Evolutionary conservation across 30 jellyfish, hydroid and myxozoan species (phyloP).

Genomic region (Aurelia sp.): DNA sequence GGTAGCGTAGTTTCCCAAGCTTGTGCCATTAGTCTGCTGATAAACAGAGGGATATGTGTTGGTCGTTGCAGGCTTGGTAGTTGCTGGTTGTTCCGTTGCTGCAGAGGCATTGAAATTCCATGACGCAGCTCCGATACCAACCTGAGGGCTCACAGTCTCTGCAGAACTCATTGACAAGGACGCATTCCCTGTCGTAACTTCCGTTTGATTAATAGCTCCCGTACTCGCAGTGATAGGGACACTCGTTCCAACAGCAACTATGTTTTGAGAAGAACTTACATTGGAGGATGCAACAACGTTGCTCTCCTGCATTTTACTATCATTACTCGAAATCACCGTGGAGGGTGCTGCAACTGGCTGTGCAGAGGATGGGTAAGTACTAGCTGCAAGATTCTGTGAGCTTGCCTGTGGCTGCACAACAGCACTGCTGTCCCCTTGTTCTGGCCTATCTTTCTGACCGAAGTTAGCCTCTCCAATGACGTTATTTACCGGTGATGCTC

Average conservation of each 20-base stretch:
- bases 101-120: conserved; percentile 27
- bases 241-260: neutral
- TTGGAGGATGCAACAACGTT: too few relatives aligned
- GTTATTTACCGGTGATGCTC: neutral
- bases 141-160: neutral
- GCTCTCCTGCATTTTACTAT: too few relatives aligned
- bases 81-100: neutral
- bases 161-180: neutral
- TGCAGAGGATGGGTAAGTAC: too few relatives aligned
- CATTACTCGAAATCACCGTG: too few relatives aligned
- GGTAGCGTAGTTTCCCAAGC: too few relatives aligned
- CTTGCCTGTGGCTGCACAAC: neutral
- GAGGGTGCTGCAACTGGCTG: too few relatives aligned
- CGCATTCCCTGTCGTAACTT: neutral
- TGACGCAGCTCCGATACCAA: conserved; percentile 20
- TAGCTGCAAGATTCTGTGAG: neutral
- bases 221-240: neutral
- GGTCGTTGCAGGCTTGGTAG: neutral
- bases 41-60: too few relatives aligned
- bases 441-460: conserved; percentile 22
- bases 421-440: conserved; percentile 41
- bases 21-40: too few relatives aligned
- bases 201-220: neutral
- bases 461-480: conserved; percentile 4
- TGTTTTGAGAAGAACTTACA: too few relatives aligned